These are phyloP conservation scores for Tetanocera ferruginea DNA, from an alignment of 2,888 invertebrate species.

Conservation along the genomic window DNA sequence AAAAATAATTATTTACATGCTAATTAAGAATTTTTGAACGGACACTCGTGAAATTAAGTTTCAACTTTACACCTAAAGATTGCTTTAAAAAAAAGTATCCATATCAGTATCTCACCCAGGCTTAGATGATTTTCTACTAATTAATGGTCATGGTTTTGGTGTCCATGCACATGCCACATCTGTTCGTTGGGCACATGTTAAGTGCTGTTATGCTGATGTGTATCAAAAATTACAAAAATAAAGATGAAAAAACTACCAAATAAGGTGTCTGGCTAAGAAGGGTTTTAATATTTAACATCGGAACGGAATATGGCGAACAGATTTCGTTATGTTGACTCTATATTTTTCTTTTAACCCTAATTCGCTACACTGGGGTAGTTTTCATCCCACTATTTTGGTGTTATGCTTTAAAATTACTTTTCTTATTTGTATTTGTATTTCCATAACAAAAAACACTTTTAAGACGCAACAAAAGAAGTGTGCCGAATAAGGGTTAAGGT, in stretches of 20 bases:
- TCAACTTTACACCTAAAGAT: too few species aligned
- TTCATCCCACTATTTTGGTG: background rate
- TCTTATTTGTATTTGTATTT: background rate
- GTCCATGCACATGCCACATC: background rate
- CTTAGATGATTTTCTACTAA: too few species aligned
- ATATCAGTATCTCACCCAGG: too few species aligned
- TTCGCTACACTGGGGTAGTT: background rate
- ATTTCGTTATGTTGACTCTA: background rate
- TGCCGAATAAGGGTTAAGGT: background rate
- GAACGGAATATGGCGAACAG: too few species aligned
- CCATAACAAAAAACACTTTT: too few species aligned
- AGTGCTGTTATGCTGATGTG: background rate
- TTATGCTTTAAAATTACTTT: background rate
- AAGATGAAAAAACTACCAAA: background rate
- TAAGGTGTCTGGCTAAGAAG: background rate
- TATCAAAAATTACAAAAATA: background rate
- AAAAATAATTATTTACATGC: too few species aligned
- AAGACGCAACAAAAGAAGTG: too few species aligned
- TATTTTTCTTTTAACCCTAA: background rate
- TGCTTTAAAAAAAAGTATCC: too few species aligned
- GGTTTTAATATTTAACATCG: background rate
- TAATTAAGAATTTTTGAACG: too few species aligned
- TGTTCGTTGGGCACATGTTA: background rate
- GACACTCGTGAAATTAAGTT: too few species aligned
- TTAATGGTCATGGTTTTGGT: too few species aligned